These are phyloP conservation scores for Opisthocomus hoazin DNA, from an alignment of 2,113 vertebrate species.

Conservation along the genomic window DNA sequence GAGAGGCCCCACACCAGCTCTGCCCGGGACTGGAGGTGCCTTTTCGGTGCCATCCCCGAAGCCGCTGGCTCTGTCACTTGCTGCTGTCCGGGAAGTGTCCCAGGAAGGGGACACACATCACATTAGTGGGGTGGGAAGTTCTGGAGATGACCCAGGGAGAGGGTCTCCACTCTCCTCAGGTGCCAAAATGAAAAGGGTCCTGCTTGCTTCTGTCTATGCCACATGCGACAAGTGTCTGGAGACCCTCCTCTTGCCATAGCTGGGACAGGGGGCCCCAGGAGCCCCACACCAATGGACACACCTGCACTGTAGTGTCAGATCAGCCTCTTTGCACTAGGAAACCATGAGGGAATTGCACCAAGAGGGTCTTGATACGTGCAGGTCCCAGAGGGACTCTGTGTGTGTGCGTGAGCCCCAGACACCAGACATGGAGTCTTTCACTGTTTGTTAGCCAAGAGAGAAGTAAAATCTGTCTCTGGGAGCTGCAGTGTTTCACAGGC, in stretches of 20 bases:
- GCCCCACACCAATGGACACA: fast-evolving
- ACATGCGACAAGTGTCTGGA: fast-evolving
- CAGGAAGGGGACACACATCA: neutral
- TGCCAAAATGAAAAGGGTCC: neutral
- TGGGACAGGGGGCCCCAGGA: neutral
- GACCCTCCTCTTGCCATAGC: neutral
- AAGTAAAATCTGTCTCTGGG: neutral
- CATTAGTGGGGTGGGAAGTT: neutral
- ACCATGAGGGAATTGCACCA: neutral
- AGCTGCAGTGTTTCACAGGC: neutral
- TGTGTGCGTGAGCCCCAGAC: neutral
- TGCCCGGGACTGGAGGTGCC: fast-evolving
- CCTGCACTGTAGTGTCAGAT: neutral
- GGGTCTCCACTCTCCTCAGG: neutral
- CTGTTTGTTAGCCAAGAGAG: neutral
- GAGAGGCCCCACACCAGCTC: fast-evolving
- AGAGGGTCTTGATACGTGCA: neutral
- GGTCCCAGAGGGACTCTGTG: neutral
- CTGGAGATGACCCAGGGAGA: neutral
- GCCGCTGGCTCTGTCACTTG: fast-evolving
- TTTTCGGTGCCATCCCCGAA: fast-evolving
- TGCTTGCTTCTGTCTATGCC: neutral
- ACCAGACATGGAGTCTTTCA: neutral
- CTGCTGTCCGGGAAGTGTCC: neutral
- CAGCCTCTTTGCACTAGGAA: neutral